phyloP scores from a whole-genome alignment of 2,797 vertebrate species.

The Schizopygopsis malacanthus region DNA sequence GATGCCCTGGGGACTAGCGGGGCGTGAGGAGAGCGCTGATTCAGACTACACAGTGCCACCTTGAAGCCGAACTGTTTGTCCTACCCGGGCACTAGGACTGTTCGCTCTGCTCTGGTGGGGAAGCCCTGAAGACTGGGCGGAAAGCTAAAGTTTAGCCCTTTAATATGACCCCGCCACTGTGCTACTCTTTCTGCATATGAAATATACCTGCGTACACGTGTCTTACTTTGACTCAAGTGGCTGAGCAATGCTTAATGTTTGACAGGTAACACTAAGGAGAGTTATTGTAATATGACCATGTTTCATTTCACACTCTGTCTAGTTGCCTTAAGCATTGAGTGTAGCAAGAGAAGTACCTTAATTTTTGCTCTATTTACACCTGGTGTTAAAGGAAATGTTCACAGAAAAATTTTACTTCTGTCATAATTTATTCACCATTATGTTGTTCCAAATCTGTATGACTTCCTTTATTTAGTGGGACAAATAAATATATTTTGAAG shows the following conservation, averaged over 20 bases:
- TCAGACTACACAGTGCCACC: slow-evolving; percentile 68
- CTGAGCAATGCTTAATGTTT: slow-evolving; percentile 36
- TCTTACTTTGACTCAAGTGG: slow-evolving; percentile 62
- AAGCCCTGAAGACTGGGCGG: slow-evolving; percentile 54
- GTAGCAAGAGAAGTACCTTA: neutral
- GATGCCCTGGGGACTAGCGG: slow-evolving; percentile 63
- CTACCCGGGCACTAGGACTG: slow-evolving; percentile 58
- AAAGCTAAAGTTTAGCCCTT: slow-evolving; percentile 58
- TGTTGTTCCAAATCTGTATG: neutral
- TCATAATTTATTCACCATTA: neutral
- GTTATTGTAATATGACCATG: slow-evolving; percentile 28
- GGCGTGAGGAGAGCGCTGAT: slow-evolving; percentile 60
- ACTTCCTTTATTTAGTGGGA: neutral
- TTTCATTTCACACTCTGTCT: slow-evolving; percentile 42
- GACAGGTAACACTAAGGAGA: slow-evolving; percentile 21
- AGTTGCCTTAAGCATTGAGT: slow-evolving; percentile 10
- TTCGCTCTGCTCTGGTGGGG: slow-evolving; percentile 45
- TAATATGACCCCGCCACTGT: slow-evolving; percentile 57
- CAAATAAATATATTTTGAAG: neutral
- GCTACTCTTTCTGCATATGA: slow-evolving; percentile 67
- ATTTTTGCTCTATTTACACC: neutral
- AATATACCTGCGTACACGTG: slow-evolving; percentile 66
- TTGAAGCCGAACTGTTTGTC: slow-evolving; percentile 66
- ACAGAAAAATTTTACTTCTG: neutral
- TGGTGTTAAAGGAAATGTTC: neutral